These are phyloP conservation scores for Coranthus polyacanthus DNA, from an alignment of 2,797 vertebrate species.

Conservation along the genomic window DNA sequence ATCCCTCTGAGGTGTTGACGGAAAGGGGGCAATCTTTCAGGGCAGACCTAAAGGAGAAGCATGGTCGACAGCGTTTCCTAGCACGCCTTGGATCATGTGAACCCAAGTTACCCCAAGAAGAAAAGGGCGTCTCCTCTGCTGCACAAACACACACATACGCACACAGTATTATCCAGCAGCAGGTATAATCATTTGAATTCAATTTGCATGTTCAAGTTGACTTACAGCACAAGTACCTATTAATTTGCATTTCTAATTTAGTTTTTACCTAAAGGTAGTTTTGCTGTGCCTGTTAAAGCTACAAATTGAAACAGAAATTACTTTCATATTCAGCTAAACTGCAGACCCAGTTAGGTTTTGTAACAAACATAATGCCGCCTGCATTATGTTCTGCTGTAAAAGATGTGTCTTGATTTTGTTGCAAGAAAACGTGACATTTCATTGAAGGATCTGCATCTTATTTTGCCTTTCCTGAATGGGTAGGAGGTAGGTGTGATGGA, in stretches of 20 bases:
- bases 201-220: conserved; percentile 42
- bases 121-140: not conserved
- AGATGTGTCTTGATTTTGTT: too few species aligned
- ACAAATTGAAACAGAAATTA: too few species aligned
- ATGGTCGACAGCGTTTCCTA: conserved; percentile 21
- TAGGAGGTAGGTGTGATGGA: too few species aligned
- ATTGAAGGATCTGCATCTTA: too few species aligned
- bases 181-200: conserved; percentile 36
- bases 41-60: not conserved
- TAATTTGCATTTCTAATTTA: not conserved
- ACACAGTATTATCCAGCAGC: conserved; percentile 11
- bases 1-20: conserved; percentile 21
- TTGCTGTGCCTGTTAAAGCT: too few species aligned
- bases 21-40: conserved; percentile 2
- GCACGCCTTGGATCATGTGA: conserved; percentile 3
- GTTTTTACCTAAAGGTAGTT: too few species aligned
- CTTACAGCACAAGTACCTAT: not conserved
- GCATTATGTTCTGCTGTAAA: too few species aligned
- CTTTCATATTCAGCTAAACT: too few species aligned
- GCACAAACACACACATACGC: not conserved
- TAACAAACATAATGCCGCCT: too few species aligned
- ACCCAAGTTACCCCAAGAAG: not conserved
- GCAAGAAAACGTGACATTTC: too few species aligned
- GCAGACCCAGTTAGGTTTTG: too few species aligned
- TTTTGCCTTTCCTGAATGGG: too few species aligned